Evolutionary conservation across 2,113 vertebrate genomes (phyloP), one percentile per base, ranked within the genome.

Genomic region (Pontoporia blainvillei): DNA sequence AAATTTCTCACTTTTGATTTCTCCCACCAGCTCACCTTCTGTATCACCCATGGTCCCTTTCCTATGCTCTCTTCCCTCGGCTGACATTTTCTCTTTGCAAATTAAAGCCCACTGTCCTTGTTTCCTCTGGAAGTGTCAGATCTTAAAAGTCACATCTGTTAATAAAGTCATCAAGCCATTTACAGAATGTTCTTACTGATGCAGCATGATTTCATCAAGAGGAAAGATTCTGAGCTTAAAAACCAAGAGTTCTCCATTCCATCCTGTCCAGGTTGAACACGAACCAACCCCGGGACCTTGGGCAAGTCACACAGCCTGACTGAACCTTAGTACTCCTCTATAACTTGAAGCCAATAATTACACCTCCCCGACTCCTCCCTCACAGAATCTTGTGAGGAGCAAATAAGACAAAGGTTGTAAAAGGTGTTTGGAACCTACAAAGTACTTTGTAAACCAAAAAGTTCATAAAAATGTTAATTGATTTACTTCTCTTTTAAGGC

Each of bases 191-290:
- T 54, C 3, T 7, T 17, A 79, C 39, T 34, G 25, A 23, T 29
- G 14, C 23, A 44, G 36, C 3, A 11, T 39, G 41, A 34, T 39
- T 81, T 34, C 18, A 39, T n/a, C 2, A 6, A 72, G 29, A 79
- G 20, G 7, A 61, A 52, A 64, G 36, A 57, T 31, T 1, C 39
- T 41, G 29, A 8, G 12, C 17, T 41, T n/a, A 57, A 25, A 23
- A n/a, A 23, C 20, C 9, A n/a, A 11, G 67, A 52, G 39, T 61
- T 52, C 17, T 76, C 1, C 10, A 5, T 41, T 72, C 6, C 11
- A 14, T 49, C 49, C 20, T 4, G 8, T n/a, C 29, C 4, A 27
- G 9, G 31, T 75, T 23, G 13, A n/a, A 11, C 15, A 3, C 0
- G 73, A 90, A 39, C 41, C 62, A 69, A 31, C 13, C 20, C 29